These are phyloP conservation scores for Fukomys damarensis DNA, from an alignment of 2,113 vertebrate genomes.

Conservation along the genomic window DNA sequence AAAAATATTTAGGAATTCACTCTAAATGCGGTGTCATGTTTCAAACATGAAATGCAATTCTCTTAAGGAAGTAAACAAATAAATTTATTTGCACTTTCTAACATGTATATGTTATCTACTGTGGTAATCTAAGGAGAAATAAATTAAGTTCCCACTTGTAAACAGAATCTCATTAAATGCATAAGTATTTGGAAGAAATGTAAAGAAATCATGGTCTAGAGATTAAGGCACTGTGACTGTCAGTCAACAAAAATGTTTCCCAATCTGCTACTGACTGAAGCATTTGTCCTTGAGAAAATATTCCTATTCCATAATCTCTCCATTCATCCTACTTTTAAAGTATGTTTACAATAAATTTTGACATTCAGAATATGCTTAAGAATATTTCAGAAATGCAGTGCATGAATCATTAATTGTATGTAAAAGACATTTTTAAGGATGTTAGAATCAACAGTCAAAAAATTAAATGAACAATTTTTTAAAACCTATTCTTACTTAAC, in stretches of 20 bases:
- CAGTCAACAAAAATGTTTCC: conserved; percentile 52
- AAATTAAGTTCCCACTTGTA: conserved; percentile 19
- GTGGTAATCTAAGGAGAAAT: conserved; percentile 48
- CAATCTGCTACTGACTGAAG: neutral
- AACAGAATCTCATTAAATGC: conserved; percentile 61
- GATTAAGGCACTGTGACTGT: neutral
- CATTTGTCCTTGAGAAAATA: conserved; percentile 36
- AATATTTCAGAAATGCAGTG: neutral
- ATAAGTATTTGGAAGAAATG: conserved; percentile 54
- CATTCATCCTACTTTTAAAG: neutral
- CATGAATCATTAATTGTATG: neutral
- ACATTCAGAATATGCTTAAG: neutral
- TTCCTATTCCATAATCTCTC: neutral
- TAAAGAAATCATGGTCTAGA: conserved; percentile 42
- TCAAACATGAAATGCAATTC: conserved; percentile 59
- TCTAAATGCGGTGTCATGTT: conserved; percentile 58
- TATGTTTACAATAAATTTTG: neutral
- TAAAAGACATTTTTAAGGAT: neutral
- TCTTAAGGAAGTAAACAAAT: conserved; percentile 53
- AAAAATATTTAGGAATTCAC: conserved; percentile 34
- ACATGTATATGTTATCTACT: neutral
- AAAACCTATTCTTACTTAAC: neutral
- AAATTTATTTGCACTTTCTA: conserved; percentile 34
- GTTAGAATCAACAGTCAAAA: conserved; percentile 4
- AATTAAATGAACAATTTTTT: neutral